A percentile compares a stretch with the other conserved stretches of the same genome.
Conservation (phyloP, 1,140 invertebrate species). For the Oryzaephilus surinamensis region DNA sequence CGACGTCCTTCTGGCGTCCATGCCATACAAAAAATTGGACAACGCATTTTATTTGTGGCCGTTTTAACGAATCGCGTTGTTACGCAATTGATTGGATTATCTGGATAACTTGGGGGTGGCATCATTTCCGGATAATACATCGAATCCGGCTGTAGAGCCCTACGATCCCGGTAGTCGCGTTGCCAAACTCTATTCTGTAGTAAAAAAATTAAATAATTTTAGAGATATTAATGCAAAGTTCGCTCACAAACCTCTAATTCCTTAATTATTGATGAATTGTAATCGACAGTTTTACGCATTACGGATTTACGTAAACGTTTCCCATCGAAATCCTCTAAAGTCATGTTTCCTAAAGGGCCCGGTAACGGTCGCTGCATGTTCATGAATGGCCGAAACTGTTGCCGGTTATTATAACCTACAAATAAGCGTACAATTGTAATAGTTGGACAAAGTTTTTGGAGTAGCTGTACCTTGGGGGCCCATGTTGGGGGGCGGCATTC, state of each 20-base stretch:
- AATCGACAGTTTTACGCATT: constrained; percentile 96
- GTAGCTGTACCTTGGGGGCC: constrained; percentile 13
- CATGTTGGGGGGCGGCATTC: constrained; percentile 18
- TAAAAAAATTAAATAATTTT: constrained; percentile 6
- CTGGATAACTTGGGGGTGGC: constrained; percentile 78
- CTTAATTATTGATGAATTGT: constrained; percentile 92
- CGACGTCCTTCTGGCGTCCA: constrained; percentile 99
- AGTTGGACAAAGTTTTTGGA: constrained; percentile 13
- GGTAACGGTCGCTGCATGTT: constrained; percentile 43
- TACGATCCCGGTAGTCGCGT: constrained; percentile 75
- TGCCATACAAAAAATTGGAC: constrained; percentile 96
- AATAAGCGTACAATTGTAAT: constrained; percentile 7
- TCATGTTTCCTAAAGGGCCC: constrained; percentile 48
- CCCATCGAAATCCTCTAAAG: constrained; percentile 85
- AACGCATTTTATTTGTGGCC: constrained; percentile 98
- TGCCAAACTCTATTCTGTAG: constrained; percentile 84
- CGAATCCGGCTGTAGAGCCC: constrained; percentile 81
- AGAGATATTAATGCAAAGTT: background rate
- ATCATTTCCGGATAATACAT: constrained; percentile 80
- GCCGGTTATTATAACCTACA: constrained; percentile 24
- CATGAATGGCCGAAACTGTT: constrained; percentile 42
- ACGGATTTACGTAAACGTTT: constrained; percentile 92
- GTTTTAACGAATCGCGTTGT: constrained; percentile 95
- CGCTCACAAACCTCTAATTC: constrained; percentile 62
- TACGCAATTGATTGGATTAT: constrained; percentile 95